These are phyloP conservation scores for Ypsolopha sequella DNA, from an alignment of 2,888 invertebrate species.

Conservation along the genomic window DNA sequence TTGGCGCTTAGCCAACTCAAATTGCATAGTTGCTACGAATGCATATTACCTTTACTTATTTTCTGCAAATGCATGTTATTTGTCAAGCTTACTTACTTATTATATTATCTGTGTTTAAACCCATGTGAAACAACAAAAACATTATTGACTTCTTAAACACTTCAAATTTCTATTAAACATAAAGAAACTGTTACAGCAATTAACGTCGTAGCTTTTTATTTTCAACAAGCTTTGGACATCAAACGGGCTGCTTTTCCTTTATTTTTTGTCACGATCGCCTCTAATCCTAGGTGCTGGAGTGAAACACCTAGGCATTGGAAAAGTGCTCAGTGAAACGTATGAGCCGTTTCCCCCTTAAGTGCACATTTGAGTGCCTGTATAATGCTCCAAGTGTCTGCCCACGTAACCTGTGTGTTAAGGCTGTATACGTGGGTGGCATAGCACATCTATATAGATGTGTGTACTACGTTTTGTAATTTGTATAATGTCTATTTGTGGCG, in stretches of 20 bases:
- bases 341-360: not conserved
- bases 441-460: too few relatives aligned
- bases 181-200: constrained; percentile 15
- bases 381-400: not conserved
- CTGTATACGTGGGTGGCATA: constrained; percentile 3
- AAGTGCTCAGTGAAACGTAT: constrained; percentile 17
- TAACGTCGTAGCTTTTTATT: constrained; percentile 24
- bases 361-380: constrained; percentile 1
- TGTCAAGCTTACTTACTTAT: not conserved
- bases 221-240: constrained; percentile 31
- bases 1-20: not conserved
- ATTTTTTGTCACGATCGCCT: constrained; percentile 15
- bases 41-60: constrained; percentile 1
- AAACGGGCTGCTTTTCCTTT: constrained; percentile 15
- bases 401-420: constrained; percentile 4
- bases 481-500: too few relatives aligned
- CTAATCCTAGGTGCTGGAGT: constrained; percentile 46
- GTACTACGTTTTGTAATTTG: too few relatives aligned
- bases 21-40: not conserved
- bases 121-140: too few relatives aligned
- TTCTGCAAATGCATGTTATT: not conserved
- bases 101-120: too few relatives aligned
- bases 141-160: too few relatives aligned
- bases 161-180: too few relatives aligned
- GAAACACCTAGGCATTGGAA: constrained; percentile 34